phyloP scores from a whole-genome alignment of 2,797 vertebrate genomes.

The Chaenodraco wilsoni region DNA sequence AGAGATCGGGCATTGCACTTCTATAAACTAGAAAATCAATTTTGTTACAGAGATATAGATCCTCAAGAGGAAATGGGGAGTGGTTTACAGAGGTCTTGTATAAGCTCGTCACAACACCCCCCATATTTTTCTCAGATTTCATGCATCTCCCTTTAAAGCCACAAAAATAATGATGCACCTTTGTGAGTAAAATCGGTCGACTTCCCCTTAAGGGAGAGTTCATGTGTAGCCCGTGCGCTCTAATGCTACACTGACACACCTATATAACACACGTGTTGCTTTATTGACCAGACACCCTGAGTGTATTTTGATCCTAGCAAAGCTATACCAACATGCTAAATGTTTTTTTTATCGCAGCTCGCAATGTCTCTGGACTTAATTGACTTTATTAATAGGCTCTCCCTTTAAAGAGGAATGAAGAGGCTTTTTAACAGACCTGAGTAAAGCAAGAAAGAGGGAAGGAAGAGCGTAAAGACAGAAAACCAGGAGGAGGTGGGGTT shows the following conservation, averaged over 20 bases:
- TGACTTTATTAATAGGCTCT: constrained; percentile 66
- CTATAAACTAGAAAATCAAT: background rate
- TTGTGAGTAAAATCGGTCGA: background rate
- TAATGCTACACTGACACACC: background rate
- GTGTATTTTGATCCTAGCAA: background rate
- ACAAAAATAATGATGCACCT: background rate
- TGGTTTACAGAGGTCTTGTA: background rate
- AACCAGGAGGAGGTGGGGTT: constrained; percentile 69
- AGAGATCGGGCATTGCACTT: background rate
- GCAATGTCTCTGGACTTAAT: constrained; percentile 45
- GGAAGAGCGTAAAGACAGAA: constrained; percentile 51
- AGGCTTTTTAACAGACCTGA: constrained; percentile 62
- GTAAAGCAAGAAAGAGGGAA: constrained; percentile 43
- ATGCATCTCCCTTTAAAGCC: background rate
- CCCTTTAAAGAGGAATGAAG: constrained; percentile 45
- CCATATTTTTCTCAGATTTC: background rate
- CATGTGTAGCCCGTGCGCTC: background rate
- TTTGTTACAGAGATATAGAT: background rate
- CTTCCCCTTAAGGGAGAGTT: background rate
- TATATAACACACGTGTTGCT: background rate
- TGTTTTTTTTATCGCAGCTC: constrained; percentile 23
- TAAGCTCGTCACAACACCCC: background rate
- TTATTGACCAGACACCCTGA: background rate
- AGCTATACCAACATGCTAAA: constrained; percentile 38
- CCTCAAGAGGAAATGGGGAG: background rate